Evolutionary conservation across 1,140 invertebrate species (phyloP), one percentile per base, ranked within the genome.

Genomic region (Ceratina australensis): DNA sequence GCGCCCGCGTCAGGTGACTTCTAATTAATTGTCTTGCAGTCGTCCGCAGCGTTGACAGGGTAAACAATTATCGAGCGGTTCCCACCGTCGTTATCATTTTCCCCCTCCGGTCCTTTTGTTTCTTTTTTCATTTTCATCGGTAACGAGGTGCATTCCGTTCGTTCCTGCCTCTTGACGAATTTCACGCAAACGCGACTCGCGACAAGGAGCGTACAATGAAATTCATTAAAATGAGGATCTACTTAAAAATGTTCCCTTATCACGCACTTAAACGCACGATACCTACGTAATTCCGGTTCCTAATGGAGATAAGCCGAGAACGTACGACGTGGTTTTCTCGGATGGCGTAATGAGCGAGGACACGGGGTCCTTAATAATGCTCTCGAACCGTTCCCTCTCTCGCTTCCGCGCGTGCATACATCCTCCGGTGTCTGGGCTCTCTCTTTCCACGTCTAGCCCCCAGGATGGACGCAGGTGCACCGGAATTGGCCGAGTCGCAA

Each of bases 281-380:
- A 61, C 57, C 68, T 60, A 54, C 47, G 74, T 68, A 85, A 85
- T 84, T 81, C 79, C 52, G 65, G 82, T 26, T 73, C 66, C 71
- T 82, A 85, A 85, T 77, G 84, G 83, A 85, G 84, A 85, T 85
- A 85, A 85, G 80, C 83, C 71, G 33, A 42, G 57, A 85, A 82
- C 80, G 72, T 85, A 85, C 72, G 83, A 82, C 42, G 84, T 64
- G 83, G 83, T 82, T 85, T 85, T 82, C 83, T 82, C 84, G 85
- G 77, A 68, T 82, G 83, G 79, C 67, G 76, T 85, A 85, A 85
- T 74, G 84, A 85, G 84, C 79, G 83, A 85, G 83, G 76, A 81
- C 84, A 71, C 72, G 57, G 18, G 56, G 50, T 56, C 80, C 77
- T 85, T 85, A 85, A 85, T 85, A 82, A 79, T 15, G 57, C 57